A percentile compares a stretch with the other conserved stretches of the same genome.
These are phyloP conservation scores for Lepisosteus oculatus DNA, from an alignment of 2,113 vertebrate species.

Conservation along the genomic window DNA sequence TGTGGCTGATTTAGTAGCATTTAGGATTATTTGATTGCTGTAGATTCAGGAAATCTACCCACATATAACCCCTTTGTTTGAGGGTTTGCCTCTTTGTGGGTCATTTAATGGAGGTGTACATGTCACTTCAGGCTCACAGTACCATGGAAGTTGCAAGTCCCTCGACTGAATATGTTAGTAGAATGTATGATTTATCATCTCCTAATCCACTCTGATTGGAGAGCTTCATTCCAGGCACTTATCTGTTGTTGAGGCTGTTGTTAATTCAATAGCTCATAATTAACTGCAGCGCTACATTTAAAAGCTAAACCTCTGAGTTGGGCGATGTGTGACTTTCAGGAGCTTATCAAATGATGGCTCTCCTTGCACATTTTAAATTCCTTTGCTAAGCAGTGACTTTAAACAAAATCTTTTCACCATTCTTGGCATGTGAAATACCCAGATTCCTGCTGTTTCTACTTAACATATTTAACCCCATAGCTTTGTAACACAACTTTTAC, in stretches of 20 bases:
- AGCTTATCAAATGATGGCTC: slow-evolving; percentile 7
- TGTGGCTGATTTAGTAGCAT: slow-evolving; percentile 22
- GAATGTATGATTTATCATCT: slow-evolving; percentile 60
- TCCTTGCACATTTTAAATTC: too few relatives aligned
- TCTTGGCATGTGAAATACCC: too few relatives aligned
- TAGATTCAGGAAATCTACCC: slow-evolving; percentile 53
- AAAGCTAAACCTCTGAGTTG: slow-evolving; percentile 48
- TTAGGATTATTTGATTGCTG: slow-evolving; percentile 55
- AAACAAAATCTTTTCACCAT: too few relatives aligned
- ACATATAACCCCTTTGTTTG: slow-evolving; percentile 24
- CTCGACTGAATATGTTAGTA: slow-evolving; percentile 50
- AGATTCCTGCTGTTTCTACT: too few relatives aligned
- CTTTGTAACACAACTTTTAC: too few relatives aligned
- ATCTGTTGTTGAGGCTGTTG: slow-evolving; percentile 65
- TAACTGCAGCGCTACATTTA: slow-evolving; percentile 45
- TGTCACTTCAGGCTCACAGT: too few relatives aligned
- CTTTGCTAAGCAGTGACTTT: too few relatives aligned
- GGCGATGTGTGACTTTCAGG: slow-evolving; percentile 37
- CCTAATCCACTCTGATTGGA: slow-evolving; percentile 65
- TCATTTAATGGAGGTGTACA: too few relatives aligned
- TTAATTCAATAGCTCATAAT: slow-evolving; percentile 62
- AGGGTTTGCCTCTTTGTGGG: too few relatives aligned
- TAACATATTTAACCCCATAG: too few relatives aligned
- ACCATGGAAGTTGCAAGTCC: too few relatives aligned
- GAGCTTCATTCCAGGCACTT: slow-evolving; percentile 55